Evolutionary conservation across 2,888 invertebrate genomes (phyloP), one percentile per base, ranked within the genome.

Genomic region (Phortica okadai): DNA sequence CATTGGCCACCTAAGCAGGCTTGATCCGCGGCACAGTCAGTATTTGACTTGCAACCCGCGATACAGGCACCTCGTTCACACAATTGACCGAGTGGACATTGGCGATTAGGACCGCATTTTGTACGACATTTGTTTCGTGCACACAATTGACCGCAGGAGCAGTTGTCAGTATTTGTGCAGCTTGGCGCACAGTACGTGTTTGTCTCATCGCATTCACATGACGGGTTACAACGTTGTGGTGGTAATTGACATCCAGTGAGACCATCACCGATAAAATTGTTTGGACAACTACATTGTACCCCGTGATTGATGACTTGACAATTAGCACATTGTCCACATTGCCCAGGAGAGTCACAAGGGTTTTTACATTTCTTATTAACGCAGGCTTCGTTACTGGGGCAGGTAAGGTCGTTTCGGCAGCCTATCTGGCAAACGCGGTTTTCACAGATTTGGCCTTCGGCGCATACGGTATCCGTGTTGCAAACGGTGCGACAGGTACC

Each of bases 371-470:
- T 95, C 84, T 96, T 96, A 87, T 95, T 95, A 64, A 97, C 92
- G 89, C 98, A 98, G 14, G 97, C 95, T 90, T 96, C 94, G 78
- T 95, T 93, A 78, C 92, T 93, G 8, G 94, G 93, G 89, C 98
- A 98, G 14, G 95, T 94, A 66, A 94, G 94, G 89, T 97, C 97
- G 87, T 95, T 96, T 78, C 97, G 94, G 89, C 98, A 98, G 67
- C 98, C 98, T 85, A 95, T 94, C 88, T 96, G 94, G 89, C 97
- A 97, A 80, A 97, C 93, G 84, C 97, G 93, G 85, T 96, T 96
- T 90, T 96, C 96, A 88, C 98, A 98, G 84, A 98, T 97, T 91
- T 97, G 96, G 82, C 96, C 95, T 14, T 93, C 92, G 25, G 94
- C 94, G 88, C 97, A 98, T 78, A 95, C 94, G 14, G 94, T 93